Conservation (phyloP, 2,888 invertebrate genomes). For the Fissipunctia ypsillon region DNA sequence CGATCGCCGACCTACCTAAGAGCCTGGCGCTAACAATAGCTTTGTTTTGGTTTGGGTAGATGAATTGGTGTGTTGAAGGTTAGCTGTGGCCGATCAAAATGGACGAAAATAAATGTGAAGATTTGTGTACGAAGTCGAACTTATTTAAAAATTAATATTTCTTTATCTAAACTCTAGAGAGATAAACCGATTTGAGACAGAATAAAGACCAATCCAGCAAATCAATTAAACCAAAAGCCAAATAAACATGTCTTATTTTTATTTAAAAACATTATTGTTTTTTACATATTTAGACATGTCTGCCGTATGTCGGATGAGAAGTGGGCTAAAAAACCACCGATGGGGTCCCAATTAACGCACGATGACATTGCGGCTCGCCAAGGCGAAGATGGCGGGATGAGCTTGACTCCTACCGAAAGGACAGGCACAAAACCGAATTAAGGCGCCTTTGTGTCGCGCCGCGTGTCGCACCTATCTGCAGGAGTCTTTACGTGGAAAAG, state of each 20-base stretch:
- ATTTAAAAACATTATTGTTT: too few species aligned
- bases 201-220: not conserved
- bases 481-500: not conserved
- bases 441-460: too few species aligned
- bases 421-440: too few species aligned
- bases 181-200: not conserved
- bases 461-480: too few species aligned
- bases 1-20: slow-evolving; percentile 22
- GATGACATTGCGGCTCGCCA: too few species aligned
- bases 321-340: too few species aligned
- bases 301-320: too few species aligned
- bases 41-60: slow-evolving; percentile 33
- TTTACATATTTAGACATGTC: too few species aligned
- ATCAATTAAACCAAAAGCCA: not conserved
- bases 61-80: slow-evolving; percentile 15
- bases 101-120: slow-evolving; percentile 17
- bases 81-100: not conserved
- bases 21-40: slow-evolving; percentile 45
- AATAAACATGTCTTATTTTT: not conserved
- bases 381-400: too few species aligned
- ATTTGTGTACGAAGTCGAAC: not conserved
- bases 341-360: too few species aligned
- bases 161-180: not conserved
- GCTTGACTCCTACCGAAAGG: too few species aligned
- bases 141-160: not conserved